Conservation (phyloP, 2,888 invertebrate genomes). For the Chelonus formosanus region DNA sequence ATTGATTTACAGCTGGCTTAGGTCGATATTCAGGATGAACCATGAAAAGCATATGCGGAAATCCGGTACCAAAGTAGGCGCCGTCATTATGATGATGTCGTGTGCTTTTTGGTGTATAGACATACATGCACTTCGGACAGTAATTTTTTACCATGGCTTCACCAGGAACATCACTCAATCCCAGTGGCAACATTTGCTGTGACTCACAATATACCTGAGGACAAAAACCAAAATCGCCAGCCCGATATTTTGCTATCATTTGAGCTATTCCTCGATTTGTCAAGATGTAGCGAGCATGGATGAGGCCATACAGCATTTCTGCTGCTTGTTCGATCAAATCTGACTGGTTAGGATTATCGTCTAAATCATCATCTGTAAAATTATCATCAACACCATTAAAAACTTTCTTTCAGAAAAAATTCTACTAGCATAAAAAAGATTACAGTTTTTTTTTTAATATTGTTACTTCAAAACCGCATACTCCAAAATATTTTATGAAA, state of each 20-base stretch:
- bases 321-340: constrained; percentile 99
- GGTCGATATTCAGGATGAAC: constrained; percentile 99
- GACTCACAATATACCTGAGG: constrained; percentile 99
- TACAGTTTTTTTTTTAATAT: no score
- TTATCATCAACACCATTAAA: background rate
- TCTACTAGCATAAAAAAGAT: no score
- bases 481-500: no score
- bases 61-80: constrained; percentile 99
- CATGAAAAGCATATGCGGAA: constrained; percentile 99
- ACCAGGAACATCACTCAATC: constrained; percentile 97
- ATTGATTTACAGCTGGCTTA: constrained; percentile 94
- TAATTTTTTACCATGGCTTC: constrained; percentile 99
- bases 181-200: constrained; percentile 96
- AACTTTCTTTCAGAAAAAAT: no score
- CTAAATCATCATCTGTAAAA: constrained; percentile 92
- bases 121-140: constrained; percentile 99
- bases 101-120: constrained; percentile 98
- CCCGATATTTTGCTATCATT: constrained; percentile 99
- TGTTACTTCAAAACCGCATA: no score
- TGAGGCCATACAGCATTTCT: constrained; percentile 98
- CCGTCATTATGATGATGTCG: constrained; percentile 99
- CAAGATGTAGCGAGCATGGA: constrained; percentile 98
- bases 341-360: constrained; percentile 98
- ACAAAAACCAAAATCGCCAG: constrained; percentile 98
- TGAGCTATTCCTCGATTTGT: constrained; percentile 99